phyloP scores from a whole-genome alignment of 2,797 vertebrate species.

The Siniperca undulata region DNA sequence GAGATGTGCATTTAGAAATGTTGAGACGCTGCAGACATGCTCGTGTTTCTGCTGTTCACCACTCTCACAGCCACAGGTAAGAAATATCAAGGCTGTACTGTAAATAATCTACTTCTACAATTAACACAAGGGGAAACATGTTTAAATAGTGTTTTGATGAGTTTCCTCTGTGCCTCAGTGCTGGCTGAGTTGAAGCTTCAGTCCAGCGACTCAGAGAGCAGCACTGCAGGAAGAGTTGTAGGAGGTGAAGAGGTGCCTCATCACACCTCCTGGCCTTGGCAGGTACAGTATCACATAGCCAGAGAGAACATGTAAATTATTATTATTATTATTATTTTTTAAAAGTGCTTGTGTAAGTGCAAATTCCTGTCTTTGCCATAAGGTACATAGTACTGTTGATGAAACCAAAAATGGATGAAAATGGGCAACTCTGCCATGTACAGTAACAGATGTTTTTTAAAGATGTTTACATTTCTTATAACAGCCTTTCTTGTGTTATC shows the following conservation, averaged over 20 bases:
- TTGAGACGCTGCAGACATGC: constrained; percentile 12
- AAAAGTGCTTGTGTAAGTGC: not conserved
- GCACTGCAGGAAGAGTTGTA: constrained; percentile 52
- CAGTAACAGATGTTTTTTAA: not conserved
- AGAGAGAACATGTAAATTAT: not conserved
- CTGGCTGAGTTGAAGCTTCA: constrained; percentile 48
- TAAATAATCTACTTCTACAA: not conserved
- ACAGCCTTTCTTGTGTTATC: not conserved
- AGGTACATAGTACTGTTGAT: too few species aligned
- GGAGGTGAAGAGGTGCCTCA: constrained; percentile 50
- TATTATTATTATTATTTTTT: too few species aligned
- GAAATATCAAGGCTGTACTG: not conserved
- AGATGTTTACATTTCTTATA: not conserved
- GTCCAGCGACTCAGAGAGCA: constrained; percentile 49
- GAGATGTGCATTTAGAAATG: constrained; percentile 12
- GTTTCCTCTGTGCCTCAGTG: constrained; percentile 38
- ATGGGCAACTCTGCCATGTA: not conserved
- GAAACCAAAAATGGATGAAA: not conserved
- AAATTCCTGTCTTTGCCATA: not conserved
- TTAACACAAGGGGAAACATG: not conserved
- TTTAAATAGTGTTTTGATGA: constrained; percentile 14
- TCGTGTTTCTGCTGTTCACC: constrained; percentile 32
- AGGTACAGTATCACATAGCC: constrained; percentile 59
- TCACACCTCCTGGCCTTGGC: constrained; percentile 71
- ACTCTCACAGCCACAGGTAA: constrained; percentile 32